These are phyloP conservation scores for Corvus hawaiiensis DNA, from an alignment of 2,113 vertebrate species.

Conservation along the genomic window DNA sequence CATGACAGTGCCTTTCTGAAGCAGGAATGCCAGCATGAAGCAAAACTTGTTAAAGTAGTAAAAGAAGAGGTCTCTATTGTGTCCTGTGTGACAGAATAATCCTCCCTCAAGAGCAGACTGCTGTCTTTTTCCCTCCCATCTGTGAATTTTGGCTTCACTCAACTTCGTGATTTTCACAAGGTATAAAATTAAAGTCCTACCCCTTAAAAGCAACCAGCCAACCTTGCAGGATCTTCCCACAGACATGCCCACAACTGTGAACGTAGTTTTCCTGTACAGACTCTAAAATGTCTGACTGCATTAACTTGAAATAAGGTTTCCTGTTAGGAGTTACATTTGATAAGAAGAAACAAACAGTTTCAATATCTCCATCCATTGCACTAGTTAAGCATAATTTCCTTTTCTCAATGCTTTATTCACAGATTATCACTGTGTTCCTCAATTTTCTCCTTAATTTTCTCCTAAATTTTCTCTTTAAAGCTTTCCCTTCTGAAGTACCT, in stretches of 20 bases:
- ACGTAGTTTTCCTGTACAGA: background rate
- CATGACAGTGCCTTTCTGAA: conserved; percentile 69
- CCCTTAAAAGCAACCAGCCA: background rate
- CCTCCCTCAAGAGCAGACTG: conserved; percentile 65
- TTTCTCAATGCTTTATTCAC: background rate
- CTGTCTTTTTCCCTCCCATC: conserved; percentile 61
- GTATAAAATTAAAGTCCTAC: conserved; percentile 26
- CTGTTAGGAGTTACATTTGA: background rate
- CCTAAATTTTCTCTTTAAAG: background rate
- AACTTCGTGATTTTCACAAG: conserved; percentile 25
- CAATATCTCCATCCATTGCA: background rate
- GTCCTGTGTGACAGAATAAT: conserved; percentile 70
- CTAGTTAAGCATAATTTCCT: background rate
- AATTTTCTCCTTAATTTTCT: background rate
- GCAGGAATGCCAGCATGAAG: conserved; percentile 73
- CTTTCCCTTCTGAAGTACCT: background rate
- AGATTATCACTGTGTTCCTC: background rate
- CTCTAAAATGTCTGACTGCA: background rate
- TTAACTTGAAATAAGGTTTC: background rate
- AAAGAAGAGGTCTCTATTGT: conserved; percentile 71
- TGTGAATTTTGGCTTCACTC: conserved; percentile 56
- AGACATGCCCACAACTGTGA: background rate
- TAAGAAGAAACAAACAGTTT: background rate
- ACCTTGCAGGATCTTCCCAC: background rate
- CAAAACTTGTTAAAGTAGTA: conserved; percentile 72